phyloP scores from a whole-genome alignment of 2,888 invertebrate species.

The Xylota segnis region DNA sequence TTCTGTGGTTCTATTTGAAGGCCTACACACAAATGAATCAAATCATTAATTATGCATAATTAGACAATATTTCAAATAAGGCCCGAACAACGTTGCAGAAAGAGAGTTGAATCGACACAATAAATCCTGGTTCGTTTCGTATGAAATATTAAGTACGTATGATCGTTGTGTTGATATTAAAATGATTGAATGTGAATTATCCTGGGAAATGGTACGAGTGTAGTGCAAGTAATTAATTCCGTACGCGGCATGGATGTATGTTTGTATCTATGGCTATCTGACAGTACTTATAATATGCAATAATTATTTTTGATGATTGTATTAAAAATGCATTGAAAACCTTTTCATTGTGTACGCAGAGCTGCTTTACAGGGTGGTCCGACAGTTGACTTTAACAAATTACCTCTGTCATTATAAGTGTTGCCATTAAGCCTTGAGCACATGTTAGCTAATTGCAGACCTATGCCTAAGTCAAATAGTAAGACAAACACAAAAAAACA shows the following conservation, averaged over 20 bases:
- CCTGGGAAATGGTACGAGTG: no score
- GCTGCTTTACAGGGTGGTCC: neutral
- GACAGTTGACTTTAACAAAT: no score
- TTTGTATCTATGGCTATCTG: neutral
- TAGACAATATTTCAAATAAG: neutral
- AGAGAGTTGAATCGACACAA: neutral
- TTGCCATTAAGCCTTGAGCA: no score
- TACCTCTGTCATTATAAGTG: no score
- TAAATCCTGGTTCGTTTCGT: neutral
- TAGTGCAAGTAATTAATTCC: neutral
- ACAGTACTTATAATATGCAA: neutral
- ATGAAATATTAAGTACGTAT: neutral
- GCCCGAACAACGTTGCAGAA: neutral
- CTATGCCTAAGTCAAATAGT: no score
- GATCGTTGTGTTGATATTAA: neutral
- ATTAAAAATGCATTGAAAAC: slow-evolving; percentile 1
- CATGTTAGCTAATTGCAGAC: no score
- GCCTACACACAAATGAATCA: neutral
- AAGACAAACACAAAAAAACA: no score
- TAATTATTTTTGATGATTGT: neutral
- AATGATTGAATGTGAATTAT: slow-evolving; percentile 5
- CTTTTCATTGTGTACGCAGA: no score
- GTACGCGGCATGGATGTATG: neutral
- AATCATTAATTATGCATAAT: neutral
- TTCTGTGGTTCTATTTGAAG: neutral